phyloP scores from a whole-genome alignment of 1,140 invertebrate species.

The Drosophila sproati region DNA sequence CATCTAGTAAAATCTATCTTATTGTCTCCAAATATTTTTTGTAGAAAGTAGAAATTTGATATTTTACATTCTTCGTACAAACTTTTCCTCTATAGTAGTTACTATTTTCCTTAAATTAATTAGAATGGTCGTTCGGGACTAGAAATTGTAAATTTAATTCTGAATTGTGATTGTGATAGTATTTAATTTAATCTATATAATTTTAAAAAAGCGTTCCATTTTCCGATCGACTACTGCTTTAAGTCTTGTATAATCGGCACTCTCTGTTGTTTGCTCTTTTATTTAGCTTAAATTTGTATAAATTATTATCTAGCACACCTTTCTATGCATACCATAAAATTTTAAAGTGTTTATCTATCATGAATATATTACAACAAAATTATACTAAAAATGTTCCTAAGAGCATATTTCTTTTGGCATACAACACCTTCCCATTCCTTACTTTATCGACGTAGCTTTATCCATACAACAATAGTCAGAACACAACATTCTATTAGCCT shows the following conservation, averaged over 20 bases:
- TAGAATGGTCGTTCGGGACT: too few species aligned
- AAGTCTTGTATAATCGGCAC: neutral
- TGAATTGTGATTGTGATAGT: too few species aligned
- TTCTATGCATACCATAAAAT: neutral
- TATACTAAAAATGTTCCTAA: conserved; percentile 66
- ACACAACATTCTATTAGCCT: conserved; percentile 7
- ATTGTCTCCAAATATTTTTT: neutral
- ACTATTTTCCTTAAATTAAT: neutral
- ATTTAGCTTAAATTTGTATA: conserved; percentile 33
- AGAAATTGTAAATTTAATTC: too few species aligned
- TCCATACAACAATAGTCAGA: conserved; percentile 1
- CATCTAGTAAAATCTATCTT: neutral
- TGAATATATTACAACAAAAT: conserved; percentile 44
- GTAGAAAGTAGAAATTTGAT: conserved; percentile 2
- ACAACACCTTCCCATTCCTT: conserved; percentile 1
- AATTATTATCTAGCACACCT: neutral
- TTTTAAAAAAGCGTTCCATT: neutral
- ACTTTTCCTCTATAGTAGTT: neutral
- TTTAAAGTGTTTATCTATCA: neutral
- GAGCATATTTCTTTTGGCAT: conserved; percentile 30
- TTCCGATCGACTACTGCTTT: too few species aligned
- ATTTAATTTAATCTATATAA: neutral
- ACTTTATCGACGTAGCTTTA: conserved; percentile 23
- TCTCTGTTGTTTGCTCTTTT: neutral
- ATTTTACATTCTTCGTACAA: neutral